Evolutionary conservation across 2,797 vertebrate genomes (phyloP), one percentile per base, ranked within the genome.

Genomic region (Varecia variegata): DNA sequence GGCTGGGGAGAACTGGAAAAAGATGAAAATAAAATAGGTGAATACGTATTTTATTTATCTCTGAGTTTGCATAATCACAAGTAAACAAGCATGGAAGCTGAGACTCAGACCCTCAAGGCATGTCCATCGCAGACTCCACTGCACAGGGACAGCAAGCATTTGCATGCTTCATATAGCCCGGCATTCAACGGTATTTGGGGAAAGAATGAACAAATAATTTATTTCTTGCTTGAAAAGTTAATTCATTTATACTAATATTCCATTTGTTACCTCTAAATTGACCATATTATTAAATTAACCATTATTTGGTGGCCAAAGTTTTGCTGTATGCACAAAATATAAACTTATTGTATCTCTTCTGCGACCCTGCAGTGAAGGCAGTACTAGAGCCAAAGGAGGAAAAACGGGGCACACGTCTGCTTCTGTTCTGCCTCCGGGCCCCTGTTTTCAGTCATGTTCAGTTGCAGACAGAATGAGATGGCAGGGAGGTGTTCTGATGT

Each of bases 201-300:
- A 95, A 84, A 77, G 92, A 96, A 91, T 88, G 95, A 94, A 91
- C 83, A 96, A 93, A 97, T 96, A 95, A 93, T 96, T 97, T 92
- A 96, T 94, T 88, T 96, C 89, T 96, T 95, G 83, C 96, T 96
- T 95, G 94, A 97, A 93, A 97, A 96, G 86, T 87, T 96, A 96
- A 97, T 97, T 97, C 81, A 93, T 97, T 98, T 96, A 93, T 94
- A 96, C 95, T 93, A 95, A 95, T 95, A 96, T 96, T 95, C 93
- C 68, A 60, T 91, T 96, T 88, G 88, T 97, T 97, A 86, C 84
- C 43, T 95, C 83, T 94, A 92, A 92, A 27, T 98, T 88, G 94
- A 93, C 88, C 91, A 52, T 71, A 92, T 97, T 96, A 96, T 98
- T 97, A 94, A 97, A 96, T 97, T 94, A 97, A 65, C 91, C 54